phyloP scores from a whole-genome alignment of 53 echinoderm and acorn worm species.

The Crossaster papposus region DNA sequence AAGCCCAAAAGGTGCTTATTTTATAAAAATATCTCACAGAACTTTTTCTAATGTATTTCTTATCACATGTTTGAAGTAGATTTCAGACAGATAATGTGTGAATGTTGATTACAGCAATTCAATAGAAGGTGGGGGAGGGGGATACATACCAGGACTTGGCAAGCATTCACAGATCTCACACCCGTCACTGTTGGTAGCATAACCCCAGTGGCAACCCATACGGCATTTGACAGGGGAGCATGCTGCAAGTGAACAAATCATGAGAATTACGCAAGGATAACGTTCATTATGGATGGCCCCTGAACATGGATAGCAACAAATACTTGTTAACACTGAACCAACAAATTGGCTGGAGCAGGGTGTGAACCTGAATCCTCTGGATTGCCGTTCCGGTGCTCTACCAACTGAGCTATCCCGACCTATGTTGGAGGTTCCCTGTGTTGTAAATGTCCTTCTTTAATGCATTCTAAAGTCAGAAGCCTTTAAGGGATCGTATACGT shows the following conservation, averaged over 20 bases:
- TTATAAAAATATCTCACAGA: no score
- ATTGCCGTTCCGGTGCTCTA: not conserved
- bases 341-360: not conserved
- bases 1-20: no score
- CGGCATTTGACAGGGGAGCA: conserved; percentile 56
- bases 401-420: not conserved
- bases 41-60: no score
- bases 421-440: not conserved
- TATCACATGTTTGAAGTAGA: no score
- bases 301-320: conserved; percentile 5
- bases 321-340: not conserved
- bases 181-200: conserved; percentile 58
- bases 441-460: not conserved
- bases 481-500: no score
- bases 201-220: conserved; percentile 67
- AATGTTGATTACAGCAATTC: no score
- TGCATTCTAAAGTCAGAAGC: no score
- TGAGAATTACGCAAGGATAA: not conserved
- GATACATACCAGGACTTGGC: conserved; percentile 58
- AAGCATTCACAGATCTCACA: conserved; percentile 72
- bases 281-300: no score
- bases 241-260: not conserved
- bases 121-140: no score
- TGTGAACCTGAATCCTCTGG: not conserved
- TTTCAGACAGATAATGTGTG: no score